Conservation (phyloP, 2,797 vertebrate species). For the Pseudotriccus pelzelni region DNA sequence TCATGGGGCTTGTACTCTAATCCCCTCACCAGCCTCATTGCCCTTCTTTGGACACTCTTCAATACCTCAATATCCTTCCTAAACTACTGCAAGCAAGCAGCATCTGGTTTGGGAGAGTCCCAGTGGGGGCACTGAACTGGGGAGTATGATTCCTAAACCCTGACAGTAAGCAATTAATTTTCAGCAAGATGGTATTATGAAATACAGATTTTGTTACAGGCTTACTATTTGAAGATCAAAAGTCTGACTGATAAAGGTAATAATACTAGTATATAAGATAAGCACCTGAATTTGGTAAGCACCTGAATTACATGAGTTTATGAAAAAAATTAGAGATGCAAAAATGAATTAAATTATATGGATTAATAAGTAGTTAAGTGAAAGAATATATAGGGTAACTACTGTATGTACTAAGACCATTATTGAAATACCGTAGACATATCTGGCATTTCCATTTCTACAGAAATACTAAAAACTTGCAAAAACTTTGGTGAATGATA, state of each 20-base stretch:
- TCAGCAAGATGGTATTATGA: neutral
- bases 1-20: too few relatives aligned
- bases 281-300: neutral
- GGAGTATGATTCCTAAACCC: neutral
- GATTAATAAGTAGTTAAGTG: neutral
- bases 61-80: too few relatives aligned
- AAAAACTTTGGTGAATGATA: neutral
- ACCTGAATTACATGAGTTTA: neutral
- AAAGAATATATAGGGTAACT: neutral
- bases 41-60: too few relatives aligned
- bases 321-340: neutral
- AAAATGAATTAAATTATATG: neutral
- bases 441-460: neutral
- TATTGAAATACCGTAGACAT: neutral
- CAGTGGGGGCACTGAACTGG: neutral
- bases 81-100: neutral
- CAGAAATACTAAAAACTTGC: neutral
- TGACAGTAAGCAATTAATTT: neutral
- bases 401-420: neutral
- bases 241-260: neutral
- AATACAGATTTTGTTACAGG: neutral
- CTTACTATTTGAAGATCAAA: neutral
- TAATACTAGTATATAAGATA: neutral
- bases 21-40: too few relatives aligned
- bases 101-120: neutral